phyloP scores from a whole-genome alignment of 2,797 vertebrate species.

The Mus caroli region DNA sequence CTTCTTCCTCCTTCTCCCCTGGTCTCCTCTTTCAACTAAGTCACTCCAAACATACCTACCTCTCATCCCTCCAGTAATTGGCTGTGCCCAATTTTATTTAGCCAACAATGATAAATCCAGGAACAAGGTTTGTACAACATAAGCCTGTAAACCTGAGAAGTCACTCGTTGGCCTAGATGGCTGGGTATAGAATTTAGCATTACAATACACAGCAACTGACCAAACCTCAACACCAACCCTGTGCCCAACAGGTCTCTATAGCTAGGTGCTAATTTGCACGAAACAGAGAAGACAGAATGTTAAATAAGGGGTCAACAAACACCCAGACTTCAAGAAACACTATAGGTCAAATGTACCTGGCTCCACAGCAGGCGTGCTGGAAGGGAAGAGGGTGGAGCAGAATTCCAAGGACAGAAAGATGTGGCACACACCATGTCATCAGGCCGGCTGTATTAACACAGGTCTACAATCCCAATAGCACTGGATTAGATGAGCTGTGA shows the following conservation, averaged over 20 bases:
- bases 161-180: no score
- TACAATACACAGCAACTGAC: no score
- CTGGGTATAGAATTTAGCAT: no score
- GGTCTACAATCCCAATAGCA: not conserved
- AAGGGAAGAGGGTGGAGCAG: not conserved
- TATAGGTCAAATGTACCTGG: not conserved
- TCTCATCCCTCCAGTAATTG: no score
- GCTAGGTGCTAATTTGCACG: not conserved
- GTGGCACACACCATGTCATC: not conserved
- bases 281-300: conserved; percentile 5
- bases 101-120: no score
- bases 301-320: not conserved
- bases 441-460: not conserved
- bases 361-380: not conserved
- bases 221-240: not conserved
- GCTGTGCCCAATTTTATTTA: no score
- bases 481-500: not conserved
- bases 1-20: no score
- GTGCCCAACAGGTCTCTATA: not conserved
- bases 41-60: no score
- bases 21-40: no score
- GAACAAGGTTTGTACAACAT: no score
- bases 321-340: not conserved
- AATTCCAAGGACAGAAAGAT: not conserved
- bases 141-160: no score